These are phyloP conservation scores for Hofmannophila pseudospretella DNA, from an alignment of 2,888 invertebrate species.

Conservation along the genomic window DNA sequence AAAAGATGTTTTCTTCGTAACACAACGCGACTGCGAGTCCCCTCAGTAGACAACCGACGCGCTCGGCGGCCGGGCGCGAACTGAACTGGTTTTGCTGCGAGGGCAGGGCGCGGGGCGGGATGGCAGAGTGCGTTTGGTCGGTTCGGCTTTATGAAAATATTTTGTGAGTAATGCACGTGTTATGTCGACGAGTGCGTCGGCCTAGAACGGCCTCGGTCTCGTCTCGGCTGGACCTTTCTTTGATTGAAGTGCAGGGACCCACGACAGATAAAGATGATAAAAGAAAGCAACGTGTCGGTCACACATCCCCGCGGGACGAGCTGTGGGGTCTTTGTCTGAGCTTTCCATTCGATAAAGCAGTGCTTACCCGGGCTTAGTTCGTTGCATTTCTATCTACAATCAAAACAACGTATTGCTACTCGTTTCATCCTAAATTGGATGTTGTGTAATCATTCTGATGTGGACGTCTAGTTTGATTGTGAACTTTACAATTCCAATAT, in stretches of 20 bases:
- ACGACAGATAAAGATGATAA: constrained; percentile 50
- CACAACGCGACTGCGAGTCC: constrained; percentile 51
- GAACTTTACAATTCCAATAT: too few relatives aligned
- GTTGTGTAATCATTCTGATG: constrained; percentile 25
- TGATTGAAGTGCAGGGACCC: constrained; percentile 61
- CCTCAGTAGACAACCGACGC: constrained; percentile 50
- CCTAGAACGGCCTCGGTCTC: constrained; percentile 70
- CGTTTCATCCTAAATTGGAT: constrained; percentile 33
- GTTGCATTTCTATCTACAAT: constrained; percentile 53
- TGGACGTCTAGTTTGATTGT: constrained; percentile 27
- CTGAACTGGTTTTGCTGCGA: constrained; percentile 69
- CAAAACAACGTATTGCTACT: constrained; percentile 48
- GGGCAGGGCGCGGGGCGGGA: constrained; percentile 43
- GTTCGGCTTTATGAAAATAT: constrained; percentile 77
- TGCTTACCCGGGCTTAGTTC: constrained; percentile 37
- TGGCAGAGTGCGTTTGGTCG: constrained; percentile 63
- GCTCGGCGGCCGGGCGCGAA: constrained; percentile 71
- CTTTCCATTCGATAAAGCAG: constrained; percentile 35
- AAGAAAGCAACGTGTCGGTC: constrained; percentile 26
- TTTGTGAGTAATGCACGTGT: constrained; percentile 78
- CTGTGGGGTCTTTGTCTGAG: constrained; percentile 50
- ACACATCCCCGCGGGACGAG: constrained; percentile 21
- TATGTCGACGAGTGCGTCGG: constrained; percentile 71
- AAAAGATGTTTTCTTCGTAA: constrained; percentile 68
- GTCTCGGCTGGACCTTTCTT: constrained; percentile 38